Evolutionary conservation across 2,113 vertebrate genomes (phyloP), one percentile per base, ranked within the genome.

Genomic region (Fulmarus glacialis): DNA sequence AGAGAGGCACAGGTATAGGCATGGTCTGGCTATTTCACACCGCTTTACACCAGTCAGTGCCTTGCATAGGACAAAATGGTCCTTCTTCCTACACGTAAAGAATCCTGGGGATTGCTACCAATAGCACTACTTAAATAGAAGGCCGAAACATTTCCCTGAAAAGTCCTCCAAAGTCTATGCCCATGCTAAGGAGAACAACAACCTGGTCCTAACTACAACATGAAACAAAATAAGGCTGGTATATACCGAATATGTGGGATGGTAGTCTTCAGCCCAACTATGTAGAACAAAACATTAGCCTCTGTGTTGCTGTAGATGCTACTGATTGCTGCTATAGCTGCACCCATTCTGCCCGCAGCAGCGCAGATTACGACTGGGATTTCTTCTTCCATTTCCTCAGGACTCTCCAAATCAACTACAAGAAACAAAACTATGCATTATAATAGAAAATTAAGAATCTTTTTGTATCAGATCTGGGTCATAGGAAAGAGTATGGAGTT

Each of bases 291-390:
- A 83, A 99, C 97, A 9, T 91, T 98, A 40, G 99, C 98, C 0
- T 98, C 98, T 0, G 99, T 99, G 98, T 99, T 99, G 98, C 99
- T 99, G 75, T 98, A 97, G 97, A 99, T 97, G 95, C 99, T 99
- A 73, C 99, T 99, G 97, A 99, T 99, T 11, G 99, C 98, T 8
- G 99, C 99, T 97, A 99, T 98, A 58, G 99, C 92, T 3, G 98
- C 99, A 0, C 99, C 99, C 93, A 99, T 97, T 16, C 99, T 99
- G 52, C 99, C 99, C 0, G 99, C 98, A 0, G 99, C 98, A 1
- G 99, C 99, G 0, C 99, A 99, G 63, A 99, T 98, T 87, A 99
- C 97, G 7, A 99, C 98, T 0, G 99, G 99, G 79, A 99, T 98
- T 83, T 99, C 98, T n/a, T 98, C 98, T 55, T 98, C 92, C 67